Evolutionary conservation across 2,888 invertebrate genomes (phyloP).

Genomic region (Mesoligia furuncula): DNA sequence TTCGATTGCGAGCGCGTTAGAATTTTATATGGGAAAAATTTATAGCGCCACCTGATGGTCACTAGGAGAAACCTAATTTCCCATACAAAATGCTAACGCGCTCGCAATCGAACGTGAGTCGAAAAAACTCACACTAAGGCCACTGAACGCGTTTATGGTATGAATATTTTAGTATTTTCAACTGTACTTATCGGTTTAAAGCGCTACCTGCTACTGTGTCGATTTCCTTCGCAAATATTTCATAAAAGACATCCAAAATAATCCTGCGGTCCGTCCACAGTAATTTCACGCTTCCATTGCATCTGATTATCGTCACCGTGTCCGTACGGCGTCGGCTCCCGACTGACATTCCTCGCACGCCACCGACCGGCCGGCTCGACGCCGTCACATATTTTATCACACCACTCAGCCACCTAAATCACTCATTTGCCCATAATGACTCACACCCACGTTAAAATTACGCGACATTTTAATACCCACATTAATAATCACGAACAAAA

Average conservation of each 20-base stretch:
- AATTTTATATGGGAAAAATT: too few relatives aligned
- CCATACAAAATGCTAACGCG: too few relatives aligned
- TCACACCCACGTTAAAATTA: slow-evolving; percentile 58
- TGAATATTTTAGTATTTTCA: neutral
- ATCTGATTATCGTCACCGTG: slow-evolving; percentile 63
- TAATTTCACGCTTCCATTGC: slow-evolving; percentile 66
- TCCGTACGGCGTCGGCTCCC: slow-evolving; percentile 59
- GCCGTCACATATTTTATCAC: slow-evolving; percentile 67
- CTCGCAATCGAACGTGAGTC: too few relatives aligned
- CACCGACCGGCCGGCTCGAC: slow-evolving; percentile 49
- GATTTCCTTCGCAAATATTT: slow-evolving; percentile 18
- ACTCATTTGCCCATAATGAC: slow-evolving; percentile 65
- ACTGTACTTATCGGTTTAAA: neutral
- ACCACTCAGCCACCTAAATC: slow-evolving; percentile 64
- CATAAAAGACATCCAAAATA: slow-evolving; percentile 34
- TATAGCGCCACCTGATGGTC: too few relatives aligned
- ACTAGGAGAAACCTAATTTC: too few relatives aligned
- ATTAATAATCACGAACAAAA: slow-evolving; percentile 35
- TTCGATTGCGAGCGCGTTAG: too few relatives aligned
- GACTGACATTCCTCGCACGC: slow-evolving; percentile 63
- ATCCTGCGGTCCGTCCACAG: slow-evolving; percentile 34
- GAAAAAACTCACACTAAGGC: too few relatives aligned
- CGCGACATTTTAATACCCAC: slow-evolving; percentile 51
- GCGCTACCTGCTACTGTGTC: slow-evolving; percentile 15
- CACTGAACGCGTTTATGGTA: neutral